phyloP scores from a whole-genome alignment of 1,140 invertebrate species.

The Wiebesia pumilae region DNA sequence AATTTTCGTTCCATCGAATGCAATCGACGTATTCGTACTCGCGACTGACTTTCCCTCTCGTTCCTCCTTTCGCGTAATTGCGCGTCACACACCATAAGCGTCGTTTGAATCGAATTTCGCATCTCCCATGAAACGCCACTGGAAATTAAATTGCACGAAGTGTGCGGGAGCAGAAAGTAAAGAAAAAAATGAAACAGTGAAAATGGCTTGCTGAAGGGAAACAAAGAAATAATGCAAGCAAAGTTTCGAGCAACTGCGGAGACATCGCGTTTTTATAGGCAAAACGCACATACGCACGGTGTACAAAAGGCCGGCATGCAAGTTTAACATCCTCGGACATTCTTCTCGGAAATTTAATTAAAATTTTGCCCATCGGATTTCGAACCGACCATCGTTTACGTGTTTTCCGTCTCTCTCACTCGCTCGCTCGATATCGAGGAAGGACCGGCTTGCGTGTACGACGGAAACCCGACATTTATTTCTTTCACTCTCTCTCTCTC shows the following conservation, averaged over 20 bases:
- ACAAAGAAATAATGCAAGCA: not conserved
- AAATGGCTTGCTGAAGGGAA: not conserved
- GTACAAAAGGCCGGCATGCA: conserved; percentile 52
- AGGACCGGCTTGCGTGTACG: not conserved
- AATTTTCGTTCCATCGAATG: not conserved
- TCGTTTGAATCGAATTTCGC: conserved; percentile 41
- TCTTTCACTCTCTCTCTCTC: not conserved
- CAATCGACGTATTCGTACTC: not conserved
- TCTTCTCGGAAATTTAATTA: conserved; percentile 63
- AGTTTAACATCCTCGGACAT: conserved; percentile 58
- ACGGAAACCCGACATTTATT: not conserved
- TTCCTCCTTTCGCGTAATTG: too few species aligned
- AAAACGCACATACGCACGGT: conserved; percentile 46
- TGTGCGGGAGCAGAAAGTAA: not conserved
- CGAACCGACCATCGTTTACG: not conserved
- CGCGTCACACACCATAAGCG: conserved; percentile 6
- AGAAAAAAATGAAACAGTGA: not conserved
- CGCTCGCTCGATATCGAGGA: not conserved
- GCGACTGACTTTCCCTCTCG: not conserved
- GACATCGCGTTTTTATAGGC: conserved; percentile 26
- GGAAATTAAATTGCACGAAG: conserved; percentile 50
- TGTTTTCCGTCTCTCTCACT: conserved; percentile 26
- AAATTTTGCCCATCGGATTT: conserved; percentile 59
- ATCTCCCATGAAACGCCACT: not conserved
- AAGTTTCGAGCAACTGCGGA: not conserved